These are phyloP conservation scores for Colostygia pectinataria DNA, from an alignment of 2,888 invertebrate genomes.

Conservation along the genomic window DNA sequence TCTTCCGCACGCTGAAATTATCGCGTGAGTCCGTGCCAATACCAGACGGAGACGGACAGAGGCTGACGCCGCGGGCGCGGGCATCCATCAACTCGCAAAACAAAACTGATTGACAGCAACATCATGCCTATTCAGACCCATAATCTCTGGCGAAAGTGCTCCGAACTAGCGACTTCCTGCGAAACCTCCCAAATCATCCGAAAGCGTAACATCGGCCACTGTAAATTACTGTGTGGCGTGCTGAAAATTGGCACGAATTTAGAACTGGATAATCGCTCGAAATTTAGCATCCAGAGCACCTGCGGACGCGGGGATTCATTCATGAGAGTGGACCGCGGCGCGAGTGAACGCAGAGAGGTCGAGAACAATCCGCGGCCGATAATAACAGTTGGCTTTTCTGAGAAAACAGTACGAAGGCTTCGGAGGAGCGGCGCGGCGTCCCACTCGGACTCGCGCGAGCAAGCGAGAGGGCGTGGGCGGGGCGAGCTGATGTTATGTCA, in stretches of 20 bases:
- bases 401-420: constrained; percentile 76
- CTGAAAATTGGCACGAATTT: constrained; percentile 69
- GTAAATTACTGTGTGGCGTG: constrained; percentile 76
- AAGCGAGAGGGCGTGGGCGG: constrained; percentile 75
- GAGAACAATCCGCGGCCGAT: constrained; percentile 75
- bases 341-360: constrained; percentile 50
- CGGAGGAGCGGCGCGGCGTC: constrained; percentile 68
- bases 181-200: constrained; percentile 57
- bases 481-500: constrained; percentile 70
- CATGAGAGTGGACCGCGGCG: constrained; percentile 67
- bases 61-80: constrained; percentile 36
- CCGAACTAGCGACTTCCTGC: constrained; percentile 70
- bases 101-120: constrained; percentile 51
- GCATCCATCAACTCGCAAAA: constrained; percentile 47
- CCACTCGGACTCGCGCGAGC: constrained; percentile 56
- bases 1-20: constrained; percentile 69
- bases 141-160: constrained; percentile 60
- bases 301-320: constrained; percentile 71
- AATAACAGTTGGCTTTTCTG: constrained; percentile 81
- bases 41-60: constrained; percentile 51
- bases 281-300: constrained; percentile 70
- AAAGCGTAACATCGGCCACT: constrained; percentile 66
- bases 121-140: constrained; percentile 44
- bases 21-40: constrained; percentile 72
- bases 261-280: constrained; percentile 68